Conservation (phyloP, 2,888 invertebrate genomes). For the Eledone cirrhosa region DNA sequence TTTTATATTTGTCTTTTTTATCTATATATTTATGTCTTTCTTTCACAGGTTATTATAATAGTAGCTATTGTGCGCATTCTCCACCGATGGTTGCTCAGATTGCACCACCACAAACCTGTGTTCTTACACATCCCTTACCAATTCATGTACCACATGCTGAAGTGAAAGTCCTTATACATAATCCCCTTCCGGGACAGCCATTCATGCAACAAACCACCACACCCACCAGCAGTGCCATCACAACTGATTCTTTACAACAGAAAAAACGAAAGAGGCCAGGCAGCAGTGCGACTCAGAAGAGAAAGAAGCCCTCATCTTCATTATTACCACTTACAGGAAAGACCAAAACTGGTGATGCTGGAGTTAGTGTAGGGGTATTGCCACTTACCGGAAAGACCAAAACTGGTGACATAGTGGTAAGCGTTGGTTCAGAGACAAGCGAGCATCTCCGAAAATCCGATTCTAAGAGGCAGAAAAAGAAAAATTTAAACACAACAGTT, state of each 20-base stretch:
- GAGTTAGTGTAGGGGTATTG: too few relatives aligned
- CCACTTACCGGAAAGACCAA: too few relatives aligned
- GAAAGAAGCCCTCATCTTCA: too few relatives aligned
- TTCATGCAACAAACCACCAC: conserved; percentile 33
- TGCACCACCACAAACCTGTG: conserved; percentile 40
- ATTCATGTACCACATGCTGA: conserved; percentile 45
- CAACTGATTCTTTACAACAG: too few relatives aligned
- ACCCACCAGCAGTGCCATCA: too few relatives aligned
- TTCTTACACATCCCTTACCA: conserved; percentile 44
- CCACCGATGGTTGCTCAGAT: conserved; percentile 35
- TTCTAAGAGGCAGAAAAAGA: conserved; percentile 6
- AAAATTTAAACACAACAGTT: too few relatives aligned
- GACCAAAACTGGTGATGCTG: too few relatives aligned
- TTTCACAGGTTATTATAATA: conserved; percentile 25
- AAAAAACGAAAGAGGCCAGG: too few relatives aligned
- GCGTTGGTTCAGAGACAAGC: background rate
- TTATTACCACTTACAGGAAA: too few relatives aligned
- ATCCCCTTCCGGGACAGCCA: conserved; percentile 37
- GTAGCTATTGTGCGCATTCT: conserved; percentile 1
- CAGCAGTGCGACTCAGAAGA: too few relatives aligned
- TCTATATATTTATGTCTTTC: background rate
- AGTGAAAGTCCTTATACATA: conserved; percentile 41
- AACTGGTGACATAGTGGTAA: too few relatives aligned
- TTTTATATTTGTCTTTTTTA: too few relatives aligned
- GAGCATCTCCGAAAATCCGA: conserved; percentile 24